Conservation (phyloP, 2,113 vertebrate genomes). For the Daubentonia madagascariensis region DNA sequence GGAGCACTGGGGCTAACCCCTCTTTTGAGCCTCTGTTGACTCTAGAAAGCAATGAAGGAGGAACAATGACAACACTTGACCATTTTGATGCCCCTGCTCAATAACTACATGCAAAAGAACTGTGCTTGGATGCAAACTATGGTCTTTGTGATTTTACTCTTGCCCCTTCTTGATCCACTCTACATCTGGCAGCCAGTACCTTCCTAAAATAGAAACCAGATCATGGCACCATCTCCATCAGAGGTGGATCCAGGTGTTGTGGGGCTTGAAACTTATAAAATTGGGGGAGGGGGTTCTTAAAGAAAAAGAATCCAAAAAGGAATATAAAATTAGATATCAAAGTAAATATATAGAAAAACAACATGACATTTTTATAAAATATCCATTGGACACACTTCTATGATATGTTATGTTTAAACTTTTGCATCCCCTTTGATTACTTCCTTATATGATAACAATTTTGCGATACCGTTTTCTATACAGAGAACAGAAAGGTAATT, state of each 20-base stretch:
- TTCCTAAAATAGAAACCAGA: background rate
- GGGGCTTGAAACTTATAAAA: background rate
- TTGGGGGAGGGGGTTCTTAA: background rate
- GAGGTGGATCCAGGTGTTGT: background rate
- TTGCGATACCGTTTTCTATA: background rate
- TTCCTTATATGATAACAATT: background rate
- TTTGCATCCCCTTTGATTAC: background rate
- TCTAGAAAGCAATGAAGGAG: background rate
- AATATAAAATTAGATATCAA: background rate
- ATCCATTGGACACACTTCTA: background rate
- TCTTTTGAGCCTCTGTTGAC: background rate
- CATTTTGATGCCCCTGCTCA: background rate
- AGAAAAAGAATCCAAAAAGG: background rate
- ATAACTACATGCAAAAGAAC: background rate
- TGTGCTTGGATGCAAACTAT: background rate
- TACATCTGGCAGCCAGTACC: background rate
- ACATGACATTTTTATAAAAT: background rate
- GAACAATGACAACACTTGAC: background rate
- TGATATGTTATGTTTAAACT: background rate
- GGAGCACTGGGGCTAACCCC: no score
- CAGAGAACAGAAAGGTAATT: background rate
- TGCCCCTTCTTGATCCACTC: background rate
- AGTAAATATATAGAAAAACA: background rate
- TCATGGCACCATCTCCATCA: background rate
- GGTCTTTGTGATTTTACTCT: background rate